phyloP scores from a whole-genome alignment of 2,888 invertebrate species.

The Perithous albicinctus region DNA sequence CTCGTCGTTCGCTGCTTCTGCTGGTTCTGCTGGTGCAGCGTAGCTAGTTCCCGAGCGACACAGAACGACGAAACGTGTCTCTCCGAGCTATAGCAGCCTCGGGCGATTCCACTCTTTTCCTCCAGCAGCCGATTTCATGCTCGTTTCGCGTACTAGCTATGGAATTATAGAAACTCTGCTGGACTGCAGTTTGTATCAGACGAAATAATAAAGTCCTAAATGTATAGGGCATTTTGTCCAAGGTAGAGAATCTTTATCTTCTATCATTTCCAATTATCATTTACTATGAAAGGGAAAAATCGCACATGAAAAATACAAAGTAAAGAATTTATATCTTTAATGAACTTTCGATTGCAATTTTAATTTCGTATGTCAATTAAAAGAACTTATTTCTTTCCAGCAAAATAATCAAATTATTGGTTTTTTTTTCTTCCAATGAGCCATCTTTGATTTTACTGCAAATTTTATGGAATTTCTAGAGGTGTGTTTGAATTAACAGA shows the following conservation, averaged over 20 bases:
- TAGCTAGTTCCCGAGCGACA: constrained; percentile 45
- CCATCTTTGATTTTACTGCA: too few species aligned
- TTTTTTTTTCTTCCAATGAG: too few species aligned
- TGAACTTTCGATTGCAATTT: too few species aligned
- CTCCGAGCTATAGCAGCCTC: constrained; percentile 41
- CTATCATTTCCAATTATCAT: neutral
- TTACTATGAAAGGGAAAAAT: too few species aligned
- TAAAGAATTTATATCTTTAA: too few species aligned
- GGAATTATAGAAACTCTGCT: constrained; percentile 61
- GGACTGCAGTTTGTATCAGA: neutral
- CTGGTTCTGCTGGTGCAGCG: too few species aligned
- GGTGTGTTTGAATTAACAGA: too few species aligned
- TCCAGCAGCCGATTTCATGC: constrained; percentile 56
- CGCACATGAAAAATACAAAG: too few species aligned
- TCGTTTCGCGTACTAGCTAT: constrained; percentile 41
- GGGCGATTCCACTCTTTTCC: constrained; percentile 42
- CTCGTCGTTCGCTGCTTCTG: constrained; percentile 44
- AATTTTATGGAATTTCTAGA: too few species aligned
- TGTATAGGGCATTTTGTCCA: constrained; percentile 9
- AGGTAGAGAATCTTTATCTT: neutral
- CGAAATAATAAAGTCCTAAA: constrained; percentile 46
- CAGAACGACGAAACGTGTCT: constrained; percentile 61
- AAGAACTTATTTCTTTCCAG: too few species aligned
- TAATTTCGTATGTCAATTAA: too few species aligned
- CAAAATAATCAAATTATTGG: too few species aligned